Evolutionary conservation across 2,888 invertebrate genomes (phyloP), one percentile per base, ranked within the genome.

Genomic region (Eupithecia exiguata): DNA sequence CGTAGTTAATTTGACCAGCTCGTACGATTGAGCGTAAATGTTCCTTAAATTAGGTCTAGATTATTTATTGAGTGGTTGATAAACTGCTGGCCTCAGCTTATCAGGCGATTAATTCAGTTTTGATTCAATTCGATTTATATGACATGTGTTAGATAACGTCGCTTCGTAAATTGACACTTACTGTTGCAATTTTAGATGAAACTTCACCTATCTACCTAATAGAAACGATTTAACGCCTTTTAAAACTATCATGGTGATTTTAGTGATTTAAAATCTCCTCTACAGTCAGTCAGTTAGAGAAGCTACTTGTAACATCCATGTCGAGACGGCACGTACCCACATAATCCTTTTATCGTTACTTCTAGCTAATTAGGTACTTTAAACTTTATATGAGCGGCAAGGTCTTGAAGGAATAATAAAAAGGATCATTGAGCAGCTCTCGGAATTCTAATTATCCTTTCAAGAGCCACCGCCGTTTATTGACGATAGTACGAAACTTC

Each of bases 81-180:
- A 69, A 66, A 69, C 74, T 66, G 62, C 38, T 46, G 71, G 46
- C 49, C 69, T 66, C 16, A 35, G 61, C 40, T 71, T 74, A 71
- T 71, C 69, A 67, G 18, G 71, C 67, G 71, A 72, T 69, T 69
- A 63, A 70, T 74, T 61, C 46, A n/a, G 72, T 72, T 46, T 58
- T 65, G 18, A 67, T 40, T 66, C 61, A 66, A 62, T 72, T 46
- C 21, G 53, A 70, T 74, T 68, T 63, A 63, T 67, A 35, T 10
- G 25, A 63, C 62, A 35, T 10, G 25, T 21, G 6, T n/a, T 38
- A 72, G 68, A 71, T 71, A 71, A 49, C 67, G 38, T 49, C 46
- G 21, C 66, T 40, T 71, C 14, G 25, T 36, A 68, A 69, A 43
- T 58, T 43, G 74, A 62, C 61, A 25, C 66, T 7, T 63, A 21